phyloP scores from a whole-genome alignment of 2,888 invertebrate genomes.

The Xestia c-nigrum region DNA sequence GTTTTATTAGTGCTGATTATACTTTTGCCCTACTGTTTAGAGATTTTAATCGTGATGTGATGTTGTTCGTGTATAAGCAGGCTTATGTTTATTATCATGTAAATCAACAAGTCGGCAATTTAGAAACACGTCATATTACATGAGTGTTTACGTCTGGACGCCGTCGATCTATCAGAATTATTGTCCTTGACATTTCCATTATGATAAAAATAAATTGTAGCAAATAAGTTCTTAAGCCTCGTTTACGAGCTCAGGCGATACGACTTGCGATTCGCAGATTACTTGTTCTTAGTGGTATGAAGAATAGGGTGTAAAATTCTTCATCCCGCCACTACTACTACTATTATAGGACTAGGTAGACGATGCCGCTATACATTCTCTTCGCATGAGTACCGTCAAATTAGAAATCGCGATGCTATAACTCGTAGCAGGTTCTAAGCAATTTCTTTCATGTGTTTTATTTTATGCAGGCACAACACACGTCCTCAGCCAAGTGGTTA shows the following conservation, averaged over 20 bases:
- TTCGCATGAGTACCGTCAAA: too few relatives aligned
- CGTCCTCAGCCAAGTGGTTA: background rate
- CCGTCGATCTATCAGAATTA: slow-evolving; percentile 3
- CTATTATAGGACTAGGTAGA: too few relatives aligned
- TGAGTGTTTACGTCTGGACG: background rate
- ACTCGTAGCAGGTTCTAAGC: background rate
- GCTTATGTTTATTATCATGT: slow-evolving; percentile 7
- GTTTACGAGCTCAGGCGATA: background rate
- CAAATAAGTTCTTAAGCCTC: background rate
- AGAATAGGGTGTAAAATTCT: background rate
- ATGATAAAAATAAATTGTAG: background rate
- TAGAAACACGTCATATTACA: background rate
- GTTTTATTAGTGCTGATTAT: background rate
- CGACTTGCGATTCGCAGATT: background rate
- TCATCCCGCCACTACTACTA: too few relatives aligned
- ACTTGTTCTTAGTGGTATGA: background rate
- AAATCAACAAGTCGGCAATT: slow-evolving; percentile 11
- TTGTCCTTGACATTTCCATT: slow-evolving; percentile 25
- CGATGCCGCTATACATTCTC: too few relatives aligned
- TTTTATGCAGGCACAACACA: background rate
- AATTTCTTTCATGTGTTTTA: background rate
- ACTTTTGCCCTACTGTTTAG: background rate
- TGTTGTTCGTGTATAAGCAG: background rate
- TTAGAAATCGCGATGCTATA: background rate
- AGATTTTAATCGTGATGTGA: background rate